Base-by-base conservation (phyloP, 1,140 invertebrate genomes). In the Pararge aegeria region DNA sequence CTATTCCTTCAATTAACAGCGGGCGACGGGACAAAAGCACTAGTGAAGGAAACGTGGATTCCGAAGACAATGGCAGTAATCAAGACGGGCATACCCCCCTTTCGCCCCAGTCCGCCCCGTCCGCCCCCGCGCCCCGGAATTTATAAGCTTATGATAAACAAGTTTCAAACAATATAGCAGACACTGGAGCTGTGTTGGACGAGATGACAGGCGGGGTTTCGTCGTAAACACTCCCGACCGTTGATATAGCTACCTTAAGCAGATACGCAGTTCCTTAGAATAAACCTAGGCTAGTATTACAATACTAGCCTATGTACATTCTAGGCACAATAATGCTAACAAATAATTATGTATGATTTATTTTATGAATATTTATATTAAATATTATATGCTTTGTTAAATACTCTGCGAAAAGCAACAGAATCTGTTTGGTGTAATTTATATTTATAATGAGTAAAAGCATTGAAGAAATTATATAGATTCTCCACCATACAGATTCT, bases 41-140 rank as follows among this genome's bases (percentile, higher is more conserved):
- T 69, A 68, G 68, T 69, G 57, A 70, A 75, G 38, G 69, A 67
- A 66, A 66, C 74, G 70, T 70, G 69, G 75, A 74, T 75, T 73
- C 74, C 12, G 61, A 78, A 82, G 77, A 82, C 79, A 82, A 82
- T 78, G 56, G 69, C 55, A 64, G 77, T 75, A 80, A 82, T 82
- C 77, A 80, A 69, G 64, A 64, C 73, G 61, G 61, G 38, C 49
- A 46, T 6, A 30, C 42, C 61, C 53, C 42, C 59, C 57, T 27
- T 30, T 27, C 58, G 21, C 29, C 12, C 49, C 42, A 34, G 34
- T 51, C 29, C 3, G 19, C 16, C 24, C 18, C n/a, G 30, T 12
- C 30, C 62, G 48, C 53, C 60, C 48, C 20, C 46, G 50, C 60
- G 55, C 63, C 70, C 58, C 54, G 68, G 70, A 74, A 76, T 79